phyloP scores from a whole-genome alignment of 2,797 vertebrate species.

The Hirundo rustica region DNA sequence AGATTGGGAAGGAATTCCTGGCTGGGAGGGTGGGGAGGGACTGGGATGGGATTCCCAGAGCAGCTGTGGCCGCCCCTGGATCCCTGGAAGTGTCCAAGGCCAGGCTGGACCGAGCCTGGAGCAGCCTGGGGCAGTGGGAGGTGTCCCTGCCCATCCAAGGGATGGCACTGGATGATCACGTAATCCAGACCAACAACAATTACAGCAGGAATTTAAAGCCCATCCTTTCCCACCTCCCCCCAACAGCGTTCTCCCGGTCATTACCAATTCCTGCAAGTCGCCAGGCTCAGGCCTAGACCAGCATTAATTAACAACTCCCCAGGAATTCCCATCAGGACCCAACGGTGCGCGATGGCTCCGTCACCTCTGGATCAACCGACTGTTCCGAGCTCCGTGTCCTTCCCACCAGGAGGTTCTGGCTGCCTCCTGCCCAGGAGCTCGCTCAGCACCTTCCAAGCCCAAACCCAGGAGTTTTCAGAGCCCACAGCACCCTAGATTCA shows the following conservation, averaged over 20 bases:
- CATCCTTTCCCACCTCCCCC: not conserved
- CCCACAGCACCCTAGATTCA: not conserved
- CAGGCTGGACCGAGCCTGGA: not conserved
- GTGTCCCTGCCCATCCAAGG: not conserved
- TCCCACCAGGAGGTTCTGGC: not conserved
- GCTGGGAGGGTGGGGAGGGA: rapidly evolving
- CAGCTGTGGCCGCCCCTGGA: not conserved
- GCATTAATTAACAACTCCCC: not conserved
- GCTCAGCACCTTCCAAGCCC: not conserved
- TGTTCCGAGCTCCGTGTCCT: rapidly evolving
- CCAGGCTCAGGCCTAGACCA: not conserved
- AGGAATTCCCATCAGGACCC: not conserved
- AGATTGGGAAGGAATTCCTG: not conserved
- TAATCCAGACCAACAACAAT: not conserved
- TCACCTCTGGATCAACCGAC: not conserved
- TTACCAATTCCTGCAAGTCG: not conserved
- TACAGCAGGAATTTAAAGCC: not conserved
- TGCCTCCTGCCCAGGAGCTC: not conserved
- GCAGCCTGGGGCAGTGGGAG: rapidly evolving
- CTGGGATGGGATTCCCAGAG: not conserved
- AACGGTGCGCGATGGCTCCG: rapidly evolving
- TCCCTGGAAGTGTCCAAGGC: not conserved
- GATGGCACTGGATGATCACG: rapidly evolving
- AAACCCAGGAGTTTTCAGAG: not conserved
- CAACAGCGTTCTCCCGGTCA: not conserved